Conservation (phyloP, 37 sponge, comb jelly and placozoan species). For the Mnemiopsis leidyi region DNA sequence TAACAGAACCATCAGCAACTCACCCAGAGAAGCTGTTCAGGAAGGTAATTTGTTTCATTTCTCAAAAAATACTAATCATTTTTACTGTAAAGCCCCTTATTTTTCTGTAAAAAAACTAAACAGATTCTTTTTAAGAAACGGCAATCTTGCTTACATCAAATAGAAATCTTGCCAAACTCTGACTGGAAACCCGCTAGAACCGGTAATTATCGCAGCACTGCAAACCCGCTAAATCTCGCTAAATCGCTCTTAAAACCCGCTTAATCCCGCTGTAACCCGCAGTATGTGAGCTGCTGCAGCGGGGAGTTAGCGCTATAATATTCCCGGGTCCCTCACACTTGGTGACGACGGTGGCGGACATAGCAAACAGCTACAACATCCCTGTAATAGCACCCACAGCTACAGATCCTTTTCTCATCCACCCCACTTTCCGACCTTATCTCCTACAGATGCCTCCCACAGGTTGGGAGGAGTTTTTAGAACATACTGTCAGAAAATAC, state of each 20-base stretch:
- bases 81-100: too few relatives aligned
- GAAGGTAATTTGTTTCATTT: too few relatives aligned
- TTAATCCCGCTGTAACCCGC: not conserved
- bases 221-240: not conserved
- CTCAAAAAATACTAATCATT: too few relatives aligned
- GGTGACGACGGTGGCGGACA: conserved; percentile 8
- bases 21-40: conserved; percentile 31
- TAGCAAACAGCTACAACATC: not conserved
- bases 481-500: too few relatives aligned
- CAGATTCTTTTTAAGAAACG: too few relatives aligned
- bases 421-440: conserved; percentile 1
- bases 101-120: too few relatives aligned
- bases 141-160: too few relatives aligned
- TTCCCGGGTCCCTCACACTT: not conserved
- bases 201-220: too few relatives aligned
- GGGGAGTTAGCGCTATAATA: not conserved
- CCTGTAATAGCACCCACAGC: conserved; percentile 19
- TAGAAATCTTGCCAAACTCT: too few relatives aligned
- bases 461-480: too few relatives aligned
- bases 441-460: conserved; percentile 45
- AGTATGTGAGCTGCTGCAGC: conserved; percentile 1
- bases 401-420: not conserved
- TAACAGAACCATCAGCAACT: conserved; percentile 3
- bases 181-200: too few relatives aligned
- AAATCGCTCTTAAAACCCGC: not conserved